Evolutionary conservation across 1,140 invertebrate species (phyloP), one percentile per base, ranked within the genome.

Genomic region (Mycetomoellerius zeteki): DNA sequence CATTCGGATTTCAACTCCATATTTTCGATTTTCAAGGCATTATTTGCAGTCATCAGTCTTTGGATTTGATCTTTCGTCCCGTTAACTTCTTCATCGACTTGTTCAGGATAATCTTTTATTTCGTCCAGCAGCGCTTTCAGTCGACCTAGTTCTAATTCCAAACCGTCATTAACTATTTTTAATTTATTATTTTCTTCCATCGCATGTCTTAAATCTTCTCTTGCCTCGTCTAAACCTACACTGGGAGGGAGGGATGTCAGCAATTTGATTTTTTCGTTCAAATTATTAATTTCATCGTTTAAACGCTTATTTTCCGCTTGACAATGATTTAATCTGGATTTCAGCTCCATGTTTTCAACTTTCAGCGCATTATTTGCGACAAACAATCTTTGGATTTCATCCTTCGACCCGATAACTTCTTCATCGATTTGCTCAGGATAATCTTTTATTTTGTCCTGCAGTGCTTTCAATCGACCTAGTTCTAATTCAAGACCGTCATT

Each of bases 11-110:
- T 84, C 30, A 84, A 37, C 2, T 81, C 30, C 6, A 60, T 76
- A 2, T 90, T 64, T 67, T 88, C 50, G 0, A 54, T 86, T 60
- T 84, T 86, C 5, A 90, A 52, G 2, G 43, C 54, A 54, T 27
- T 56, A 72, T 21, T 76, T 64, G 21, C 72, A 5, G 6, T 19
- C 56, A 71, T 33, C 19, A 78, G 24, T 24, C 24, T 47, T 64
- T 24, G 58, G 21, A 62, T 77, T 62, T 12, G 7, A 12, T 50
- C 27, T 12, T 27, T 80, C 58, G 73, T 7, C 33, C 27, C 43
- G 1, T n/a, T 50, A 24, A 7, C 33, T 37, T 27, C 27, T 27
- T 10, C 21, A 19, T 47, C 33, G n/a, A 5, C 3, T 27, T 14
- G 56, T 5, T 62, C 75, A 14, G 27, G 56, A 62, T 77, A 77